phyloP scores from a whole-genome alignment of 2,113 vertebrate species.

The Poeciliopsis turrubarensis region DNA sequence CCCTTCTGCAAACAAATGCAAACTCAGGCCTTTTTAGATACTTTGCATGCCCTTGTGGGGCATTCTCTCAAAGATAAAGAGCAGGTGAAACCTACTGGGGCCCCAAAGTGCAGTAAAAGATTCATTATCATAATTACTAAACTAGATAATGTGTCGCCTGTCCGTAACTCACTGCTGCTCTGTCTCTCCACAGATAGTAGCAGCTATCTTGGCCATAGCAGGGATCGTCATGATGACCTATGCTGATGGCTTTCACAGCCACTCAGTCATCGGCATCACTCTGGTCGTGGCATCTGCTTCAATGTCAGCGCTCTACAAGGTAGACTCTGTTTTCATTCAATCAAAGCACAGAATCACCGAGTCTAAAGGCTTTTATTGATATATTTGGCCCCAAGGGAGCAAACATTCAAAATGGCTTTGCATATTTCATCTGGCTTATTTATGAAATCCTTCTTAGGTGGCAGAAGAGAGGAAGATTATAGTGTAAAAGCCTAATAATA shows the following conservation, averaged over 20 bases:
- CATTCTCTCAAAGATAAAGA: slow-evolving; percentile 27
- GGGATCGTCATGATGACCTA: slow-evolving; percentile 99
- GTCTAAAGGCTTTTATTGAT: background rate
- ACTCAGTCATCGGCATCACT: slow-evolving; percentile 95
- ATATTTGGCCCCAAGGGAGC: slow-evolving; percentile 1
- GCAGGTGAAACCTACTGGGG: slow-evolving; percentile 48
- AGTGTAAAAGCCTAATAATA: no score
- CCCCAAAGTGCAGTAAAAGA: slow-evolving; percentile 23
- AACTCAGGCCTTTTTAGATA: slow-evolving; percentile 18
- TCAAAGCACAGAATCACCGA: background rate
- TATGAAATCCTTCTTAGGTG: slow-evolving; percentile 28
- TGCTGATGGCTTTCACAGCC: slow-evolving; percentile 95
- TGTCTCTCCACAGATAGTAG: slow-evolving; percentile 87
- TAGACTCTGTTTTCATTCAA: slow-evolving; percentile 51
- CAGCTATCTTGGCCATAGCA: slow-evolving; percentile 96
- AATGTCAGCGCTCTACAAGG: slow-evolving; percentile 96
- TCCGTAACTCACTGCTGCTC: slow-evolving; percentile 38
- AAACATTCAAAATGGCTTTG: slow-evolving; percentile 2
- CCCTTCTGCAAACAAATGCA: slow-evolving; percentile 9
- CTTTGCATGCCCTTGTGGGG: slow-evolving; percentile 26
- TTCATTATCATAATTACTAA: slow-evolving; percentile 40
- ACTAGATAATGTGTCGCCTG: slow-evolving; percentile 46
- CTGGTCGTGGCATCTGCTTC: slow-evolving; percentile 95
- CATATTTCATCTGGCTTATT: slow-evolving; percentile 19
- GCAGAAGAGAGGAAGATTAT: slow-evolving; percentile 38